A percentile compares a stretch with the other conserved stretches of the same genome.
Conservation (phyloP, 2,797 vertebrate species). For the Poecilia velifera region DNA sequence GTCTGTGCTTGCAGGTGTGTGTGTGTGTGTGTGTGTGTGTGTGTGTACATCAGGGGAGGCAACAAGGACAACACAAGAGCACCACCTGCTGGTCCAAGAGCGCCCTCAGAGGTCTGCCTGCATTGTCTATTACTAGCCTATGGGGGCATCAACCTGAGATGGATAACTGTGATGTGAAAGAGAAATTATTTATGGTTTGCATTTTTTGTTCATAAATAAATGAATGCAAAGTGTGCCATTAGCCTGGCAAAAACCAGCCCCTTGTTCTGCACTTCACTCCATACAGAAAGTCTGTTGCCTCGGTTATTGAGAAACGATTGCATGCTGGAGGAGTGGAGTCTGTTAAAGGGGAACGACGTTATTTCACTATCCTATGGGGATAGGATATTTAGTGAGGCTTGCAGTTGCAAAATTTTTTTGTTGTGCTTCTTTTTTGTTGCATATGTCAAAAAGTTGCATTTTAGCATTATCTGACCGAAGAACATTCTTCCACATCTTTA, state of each 20-base stretch:
- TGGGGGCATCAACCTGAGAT: constrained; percentile 42
- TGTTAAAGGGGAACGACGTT: too few relatives aligned
- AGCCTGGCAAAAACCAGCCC: too few relatives aligned
- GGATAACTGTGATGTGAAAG: not conserved
- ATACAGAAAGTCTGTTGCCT: too few relatives aligned
- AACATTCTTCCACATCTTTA: too few relatives aligned
- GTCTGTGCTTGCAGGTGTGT: not conserved
- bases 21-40: not conserved
- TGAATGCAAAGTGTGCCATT: too few relatives aligned
- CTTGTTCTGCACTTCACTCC: too few relatives aligned
- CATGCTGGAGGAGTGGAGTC: too few relatives aligned
- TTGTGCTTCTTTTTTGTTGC: not conserved
- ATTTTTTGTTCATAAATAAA: not conserved
- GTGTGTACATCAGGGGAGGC: constrained; percentile 27
- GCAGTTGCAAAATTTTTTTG: not conserved
- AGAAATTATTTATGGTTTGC: not conserved
- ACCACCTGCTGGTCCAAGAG: constrained; percentile 73
- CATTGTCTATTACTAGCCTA: constrained; percentile 20
- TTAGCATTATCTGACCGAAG: too few relatives aligned
- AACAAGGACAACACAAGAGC: constrained; percentile 74
- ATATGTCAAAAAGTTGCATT: not conserved
- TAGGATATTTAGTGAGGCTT: not conserved
- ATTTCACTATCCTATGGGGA: not conserved
- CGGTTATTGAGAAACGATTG: too few relatives aligned
- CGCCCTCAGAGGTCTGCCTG: constrained; percentile 2